Evolutionary conservation across 2,797 vertebrate genomes (phyloP), one percentile per base, ranked within the genome.

Genomic region (Macropus fuliginosus): DNA sequence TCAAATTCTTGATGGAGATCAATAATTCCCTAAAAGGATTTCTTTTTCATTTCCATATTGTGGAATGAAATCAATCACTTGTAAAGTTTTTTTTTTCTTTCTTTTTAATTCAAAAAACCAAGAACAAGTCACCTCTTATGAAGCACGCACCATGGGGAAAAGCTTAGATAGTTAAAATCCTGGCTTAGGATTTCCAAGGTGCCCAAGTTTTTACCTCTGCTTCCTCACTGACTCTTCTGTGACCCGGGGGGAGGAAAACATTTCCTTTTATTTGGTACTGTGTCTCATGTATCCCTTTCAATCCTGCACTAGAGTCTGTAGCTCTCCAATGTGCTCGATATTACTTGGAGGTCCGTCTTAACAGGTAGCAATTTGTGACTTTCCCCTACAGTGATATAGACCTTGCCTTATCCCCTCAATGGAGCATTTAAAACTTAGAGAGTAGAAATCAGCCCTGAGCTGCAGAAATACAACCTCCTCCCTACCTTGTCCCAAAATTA

Each of bases 21-120:
- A 46, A 56, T 92, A 2, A 66, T 24, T 95, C 5, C 55, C 54
- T 66, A 92, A 55, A 91, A 55, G 90, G 1, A 94, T 95, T 89
- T 52, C 56, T 4, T 56, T 62, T 3, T n/a, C 59, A 24, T 40
- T 96, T 94, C 55, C 91, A 29, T 11, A 27, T 4, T 74, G 62
- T 40, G 16, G 16, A 74, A 74, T 74, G 16, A 74, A 74, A 87
- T 81, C 62, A 91, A 13, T 56, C 62, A 56, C 5, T 89, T 93
- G 93, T 94, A 91, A 74, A 62, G 52, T 90, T 91, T 94, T 91
- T 50, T 50, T 91, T 94, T n/a, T 46, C 21, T 56, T 56, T 21
- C 24, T 74, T 96, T 92, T 87, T 66, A 95, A 92, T 29, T 91
- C 24, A 87, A 92, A 40, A 74, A 95, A 89, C 57, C 90, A 55